Conservation (phyloP, 2,113 vertebrate species). For the Catagonus wagneri region DNA sequence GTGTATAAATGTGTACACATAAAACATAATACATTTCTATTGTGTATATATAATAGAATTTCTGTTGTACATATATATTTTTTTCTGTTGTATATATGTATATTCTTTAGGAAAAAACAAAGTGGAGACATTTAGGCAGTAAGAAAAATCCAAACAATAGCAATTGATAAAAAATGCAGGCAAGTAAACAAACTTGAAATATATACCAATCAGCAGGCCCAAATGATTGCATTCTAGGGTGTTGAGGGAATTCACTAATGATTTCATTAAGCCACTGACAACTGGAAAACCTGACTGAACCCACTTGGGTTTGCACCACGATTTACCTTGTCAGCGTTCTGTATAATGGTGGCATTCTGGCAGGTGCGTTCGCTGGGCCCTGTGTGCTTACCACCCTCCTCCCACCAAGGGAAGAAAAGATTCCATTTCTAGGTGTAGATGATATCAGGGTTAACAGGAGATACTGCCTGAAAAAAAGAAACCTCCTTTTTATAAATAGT, state of each 20-base stretch:
- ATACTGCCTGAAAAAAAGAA: background rate
- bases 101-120: constrained; percentile 33
- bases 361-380: constrained; percentile 31
- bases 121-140: constrained; percentile 1
- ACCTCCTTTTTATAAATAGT: constrained; percentile 21
- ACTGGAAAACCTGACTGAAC: constrained; percentile 54
- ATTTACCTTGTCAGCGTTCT: constrained; percentile 73
- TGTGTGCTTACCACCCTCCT: background rate
- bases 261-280: constrained; percentile 69
- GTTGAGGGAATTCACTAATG: constrained; percentile 71
- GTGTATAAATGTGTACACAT: background rate
- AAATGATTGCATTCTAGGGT: constrained; percentile 57
- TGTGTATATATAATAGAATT: background rate
- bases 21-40: background rate
- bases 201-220: constrained; percentile 52
- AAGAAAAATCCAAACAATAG: constrained; percentile 56
- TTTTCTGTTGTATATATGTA: too few relatives aligned
- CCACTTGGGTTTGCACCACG: constrained; percentile 51
- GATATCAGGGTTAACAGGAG: constrained; percentile 7
- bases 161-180: constrained; percentile 47
- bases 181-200: constrained; percentile 61
- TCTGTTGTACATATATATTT: too few relatives aligned
- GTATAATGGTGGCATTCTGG: background rate
- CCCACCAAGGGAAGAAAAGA: background rate
- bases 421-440: constrained; percentile 30